Evolutionary conservation across 2,113 vertebrate species (phyloP).

Genomic region (Oplegnathus fasciatus): DNA sequence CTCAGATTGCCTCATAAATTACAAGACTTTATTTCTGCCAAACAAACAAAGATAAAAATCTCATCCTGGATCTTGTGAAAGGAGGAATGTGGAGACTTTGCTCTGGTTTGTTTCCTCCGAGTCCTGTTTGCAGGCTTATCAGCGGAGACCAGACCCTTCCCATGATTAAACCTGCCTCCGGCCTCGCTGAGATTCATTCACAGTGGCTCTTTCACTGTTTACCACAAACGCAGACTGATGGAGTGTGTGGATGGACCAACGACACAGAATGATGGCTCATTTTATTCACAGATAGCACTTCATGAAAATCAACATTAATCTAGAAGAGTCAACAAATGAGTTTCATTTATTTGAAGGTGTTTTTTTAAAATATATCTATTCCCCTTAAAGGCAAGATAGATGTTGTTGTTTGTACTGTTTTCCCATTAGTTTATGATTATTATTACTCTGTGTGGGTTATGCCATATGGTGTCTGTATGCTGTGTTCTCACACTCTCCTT

Average conservation of each 20-base stretch:
- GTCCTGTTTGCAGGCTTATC: conserved; percentile 65
- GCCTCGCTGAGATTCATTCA: conserved; percentile 37
- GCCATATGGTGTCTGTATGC: conserved; percentile 63
- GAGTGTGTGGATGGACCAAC: conserved; percentile 9
- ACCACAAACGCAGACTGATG: not conserved
- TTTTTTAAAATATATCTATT: not conserved
- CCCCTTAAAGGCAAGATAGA: not conserved
- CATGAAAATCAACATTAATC: conserved; percentile 24
- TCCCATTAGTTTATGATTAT: conserved; percentile 34
- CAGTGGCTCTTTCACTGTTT: conserved; percentile 17
- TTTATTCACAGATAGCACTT: conserved; percentile 6
- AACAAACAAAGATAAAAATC: conserved; percentile 35
- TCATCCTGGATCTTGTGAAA: conserved; percentile 48
- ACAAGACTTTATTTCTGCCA: conserved; percentile 29
- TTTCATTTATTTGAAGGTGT: not conserved
- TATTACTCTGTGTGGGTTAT: conserved; percentile 46
- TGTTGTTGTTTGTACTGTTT: conserved; percentile 25
- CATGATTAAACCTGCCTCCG: conserved; percentile 50
- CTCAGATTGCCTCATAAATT: conserved; percentile 21
- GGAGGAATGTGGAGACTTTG: conserved; percentile 20
- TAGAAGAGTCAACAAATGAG: not conserved
- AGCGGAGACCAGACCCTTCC: conserved; percentile 63
- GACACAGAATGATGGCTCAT: not conserved
- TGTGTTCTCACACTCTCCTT: conserved; percentile 50
- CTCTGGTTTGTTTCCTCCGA: conserved; percentile 42